Evolutionary conservation across 2,113 vertebrate genomes (phyloP).

Genomic region (Cephalopterus ornatus): DNA sequence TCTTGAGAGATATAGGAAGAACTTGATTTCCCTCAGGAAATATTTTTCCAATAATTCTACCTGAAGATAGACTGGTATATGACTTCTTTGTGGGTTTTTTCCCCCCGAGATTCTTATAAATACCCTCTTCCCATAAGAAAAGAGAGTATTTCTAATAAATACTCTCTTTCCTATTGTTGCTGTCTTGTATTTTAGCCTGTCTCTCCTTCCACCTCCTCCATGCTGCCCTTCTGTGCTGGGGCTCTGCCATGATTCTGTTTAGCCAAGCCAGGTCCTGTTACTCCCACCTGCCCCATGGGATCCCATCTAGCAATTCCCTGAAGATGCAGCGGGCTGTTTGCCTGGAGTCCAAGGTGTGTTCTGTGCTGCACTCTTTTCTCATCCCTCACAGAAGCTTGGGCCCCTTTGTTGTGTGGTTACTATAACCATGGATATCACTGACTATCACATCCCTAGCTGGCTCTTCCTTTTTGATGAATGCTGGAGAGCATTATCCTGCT

Average conservation of each 20-base stretch:
- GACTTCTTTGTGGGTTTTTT: neutral
- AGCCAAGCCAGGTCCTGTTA: neutral
- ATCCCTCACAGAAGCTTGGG: no score
- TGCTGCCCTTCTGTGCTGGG: neutral
- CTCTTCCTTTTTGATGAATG: neutral
- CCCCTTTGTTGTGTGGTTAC: rapidly evolving
- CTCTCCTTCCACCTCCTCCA: neutral
- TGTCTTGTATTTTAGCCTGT: neutral
- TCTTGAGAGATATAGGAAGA: neutral
- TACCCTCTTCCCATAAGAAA: neutral
- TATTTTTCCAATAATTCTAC: neutral
- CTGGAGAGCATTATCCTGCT: neutral
- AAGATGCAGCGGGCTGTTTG: neutral
- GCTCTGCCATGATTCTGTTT: neutral
- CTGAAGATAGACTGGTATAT: neutral
- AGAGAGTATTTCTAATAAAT: neutral
- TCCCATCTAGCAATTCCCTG: neutral
- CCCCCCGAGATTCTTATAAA: neutral
- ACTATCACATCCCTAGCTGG: no score
- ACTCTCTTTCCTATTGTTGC: neutral
- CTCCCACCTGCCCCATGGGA: no score
- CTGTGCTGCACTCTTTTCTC: neutral
- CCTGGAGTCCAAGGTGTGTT: neutral
- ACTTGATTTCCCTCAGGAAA: neutral
- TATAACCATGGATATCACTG: neutral